phyloP scores from a whole-genome alignment of 2,888 invertebrate genomes.

The Monoplex corrugatus region DNA sequence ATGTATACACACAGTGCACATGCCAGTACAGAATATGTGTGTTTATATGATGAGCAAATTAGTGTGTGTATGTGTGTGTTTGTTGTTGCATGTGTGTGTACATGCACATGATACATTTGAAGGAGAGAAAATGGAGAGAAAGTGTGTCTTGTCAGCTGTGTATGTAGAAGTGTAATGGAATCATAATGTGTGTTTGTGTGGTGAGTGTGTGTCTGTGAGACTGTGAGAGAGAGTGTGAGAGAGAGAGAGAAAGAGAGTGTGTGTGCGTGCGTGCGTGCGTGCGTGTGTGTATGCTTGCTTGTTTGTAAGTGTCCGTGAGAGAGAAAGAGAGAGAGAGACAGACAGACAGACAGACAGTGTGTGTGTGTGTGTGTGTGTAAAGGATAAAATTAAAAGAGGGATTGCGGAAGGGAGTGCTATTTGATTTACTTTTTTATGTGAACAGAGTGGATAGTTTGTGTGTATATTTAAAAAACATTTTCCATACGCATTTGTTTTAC shows the following conservation, averaged over 20 bases:
- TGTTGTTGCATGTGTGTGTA: neutral
- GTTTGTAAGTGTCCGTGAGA: neutral
- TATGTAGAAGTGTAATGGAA: neutral
- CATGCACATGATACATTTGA: neutral
- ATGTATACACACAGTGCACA: no score
- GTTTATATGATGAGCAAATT: no score
- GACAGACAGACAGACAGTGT: neutral
- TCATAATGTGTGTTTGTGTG: neutral
- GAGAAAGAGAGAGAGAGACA: neutral
- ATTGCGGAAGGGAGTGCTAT: no score
- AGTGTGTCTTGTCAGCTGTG: conserved; percentile 1
- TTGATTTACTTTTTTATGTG: no score
- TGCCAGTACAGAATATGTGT: no score
- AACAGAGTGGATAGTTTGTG: no score
- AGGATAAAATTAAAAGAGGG: no score
- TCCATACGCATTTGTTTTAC: no score
- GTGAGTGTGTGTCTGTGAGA: neutral
- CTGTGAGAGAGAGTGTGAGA: neutral
- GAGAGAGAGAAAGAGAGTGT: neutral
- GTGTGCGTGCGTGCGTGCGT: neutral
- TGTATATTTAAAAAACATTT: neutral
- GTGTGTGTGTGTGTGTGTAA: neutral
- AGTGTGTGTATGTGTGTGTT: neutral
- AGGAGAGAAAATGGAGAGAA: neutral
- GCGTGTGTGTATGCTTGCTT: neutral